phyloP scores from a whole-genome alignment of 2,797 vertebrate genomes.

The Oreochromis mossambicus region DNA sequence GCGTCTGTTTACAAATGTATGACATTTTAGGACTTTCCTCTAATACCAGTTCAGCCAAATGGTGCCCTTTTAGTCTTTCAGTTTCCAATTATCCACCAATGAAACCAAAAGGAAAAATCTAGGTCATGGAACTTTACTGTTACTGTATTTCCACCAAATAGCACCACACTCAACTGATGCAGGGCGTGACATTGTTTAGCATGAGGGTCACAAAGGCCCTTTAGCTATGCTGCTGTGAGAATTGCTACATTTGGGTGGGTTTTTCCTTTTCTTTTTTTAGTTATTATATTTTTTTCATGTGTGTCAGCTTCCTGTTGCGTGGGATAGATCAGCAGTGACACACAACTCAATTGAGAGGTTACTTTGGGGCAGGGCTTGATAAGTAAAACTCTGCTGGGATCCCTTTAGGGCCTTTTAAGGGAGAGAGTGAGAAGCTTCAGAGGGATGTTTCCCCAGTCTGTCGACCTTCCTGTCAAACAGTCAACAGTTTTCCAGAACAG shows the following conservation, averaged over 20 bases:
- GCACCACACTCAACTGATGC: neutral
- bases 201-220: neutral
- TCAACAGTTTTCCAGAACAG: slow-evolving; percentile 26
- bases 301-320: slow-evolving; percentile 52
- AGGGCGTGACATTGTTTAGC: neutral
- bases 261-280: neutral
- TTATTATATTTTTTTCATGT: neutral
- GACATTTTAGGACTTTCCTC: slow-evolving; percentile 18
- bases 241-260: neutral
- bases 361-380: slow-evolving; percentile 20
- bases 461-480: slow-evolving; percentile 41
- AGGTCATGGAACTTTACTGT: slow-evolving; percentile 40
- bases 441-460: slow-evolving; percentile 33
- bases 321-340: slow-evolving; percentile 48
- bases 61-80: neutral
- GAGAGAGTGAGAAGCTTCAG: slow-evolving; percentile 23
- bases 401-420: slow-evolving; percentile 56
- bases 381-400: slow-evolving; percentile 15
- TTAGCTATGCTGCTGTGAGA: neutral
- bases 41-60: neutral
- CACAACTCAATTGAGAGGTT: slow-evolving; percentile 41
- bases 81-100: neutral
- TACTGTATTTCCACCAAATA: slow-evolving; percentile 5
- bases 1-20: neutral
- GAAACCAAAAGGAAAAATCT: slow-evolving; percentile 33